Base-by-base conservation (phyloP, 2,113 vertebrate species). In the Cyphomyrus plagiostoma region DNA sequence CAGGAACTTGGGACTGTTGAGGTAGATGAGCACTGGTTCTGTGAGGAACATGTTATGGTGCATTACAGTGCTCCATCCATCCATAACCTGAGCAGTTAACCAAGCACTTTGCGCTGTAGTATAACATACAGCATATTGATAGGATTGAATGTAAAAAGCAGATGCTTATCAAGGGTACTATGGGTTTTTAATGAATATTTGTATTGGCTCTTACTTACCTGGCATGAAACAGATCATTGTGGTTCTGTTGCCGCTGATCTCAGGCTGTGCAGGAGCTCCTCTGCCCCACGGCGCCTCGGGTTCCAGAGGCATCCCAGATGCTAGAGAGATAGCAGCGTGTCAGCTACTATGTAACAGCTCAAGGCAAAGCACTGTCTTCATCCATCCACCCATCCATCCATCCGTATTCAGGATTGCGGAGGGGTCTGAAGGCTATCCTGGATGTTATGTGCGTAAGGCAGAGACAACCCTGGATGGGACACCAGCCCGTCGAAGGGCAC, bases 1-100 rank as follows among this genome's bases (percentile, higher is more conserved):
- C 90, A 95, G 95, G 94, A 97, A 95, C 91, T 95, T 96, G 91
- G 94, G 94, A 92, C 95, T 95, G 90, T 89, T 92, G 87, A 96
- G 90, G 91, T 95, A 95, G 93, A 94, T 94, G 88, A 96, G 86
- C 88, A 93, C 93, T 94, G 93, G 92, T 93, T 93, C 95, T 96
- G 45, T 92, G 0, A 90, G 13, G 87, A 66, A 56, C 45, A 58
- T 45, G 23, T 66, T 66, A 66, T 53, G 4, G 23, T 87, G 11
- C 17, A 7, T 50, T 53, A 50, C 52, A 56, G 6, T 23, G 30
- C 13, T 56, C 48, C 48, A 49, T 49, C 48, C 48, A 49, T 49
- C 10, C 48, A 52, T 11, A 23, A 77, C 10, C 17, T 39, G 26
- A 35, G 26, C 74, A 35, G 35, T 77, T 77, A 77, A 39, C 74